Base-by-base conservation (phyloP, 2,113 vertebrate species). In the Entelurus aequoreus region DNA sequence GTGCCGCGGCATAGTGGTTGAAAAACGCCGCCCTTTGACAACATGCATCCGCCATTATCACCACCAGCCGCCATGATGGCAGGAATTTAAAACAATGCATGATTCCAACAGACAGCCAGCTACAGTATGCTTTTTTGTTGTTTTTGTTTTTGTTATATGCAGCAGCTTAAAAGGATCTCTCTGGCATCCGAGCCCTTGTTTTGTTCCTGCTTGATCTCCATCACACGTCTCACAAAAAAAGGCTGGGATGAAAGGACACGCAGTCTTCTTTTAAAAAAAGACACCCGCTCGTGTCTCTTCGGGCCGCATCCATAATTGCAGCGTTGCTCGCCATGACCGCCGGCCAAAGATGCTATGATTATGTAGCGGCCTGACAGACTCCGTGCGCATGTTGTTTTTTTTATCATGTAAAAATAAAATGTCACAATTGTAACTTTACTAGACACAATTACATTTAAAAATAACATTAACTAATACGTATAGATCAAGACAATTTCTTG, bases 281-380 rank as follows among this genome's bases (percentile, higher is more conserved):
- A 64, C 48, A 67, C 62, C 59, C 68, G 59, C 60, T 78, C 80
- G 81, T 71, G 64, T 87, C 66, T 71, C 75, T 35, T 60, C 51
- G 72, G 79, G 63, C 72, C 68, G 63, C 14, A n/a, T 64, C 75
- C 79, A 63, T 84, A 81, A 82, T 81, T 82, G 78, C 70, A 76
- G 72, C 66, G 38, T 12, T 52, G 62, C 68, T 60, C 16, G 54
- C 51, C 60, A 65, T 48, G 57, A 66, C 74, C 62, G 56, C 74
- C 50, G 67, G 65, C 38, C 63, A 6, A 50, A 52, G 61, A 60
- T 46, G 69, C 68, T 75, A 68, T 42, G 40, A 75, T 73, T 78
- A 60, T 53, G 63, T 11, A 0, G 64, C 71, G 56, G 69, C 65
- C 71, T 54, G 5, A 11, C 50, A 46, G 13, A 51, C 35, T 52